phyloP scores from a whole-genome alignment of 2,113 vertebrate species.

The Thermophis baileyi region DNA sequence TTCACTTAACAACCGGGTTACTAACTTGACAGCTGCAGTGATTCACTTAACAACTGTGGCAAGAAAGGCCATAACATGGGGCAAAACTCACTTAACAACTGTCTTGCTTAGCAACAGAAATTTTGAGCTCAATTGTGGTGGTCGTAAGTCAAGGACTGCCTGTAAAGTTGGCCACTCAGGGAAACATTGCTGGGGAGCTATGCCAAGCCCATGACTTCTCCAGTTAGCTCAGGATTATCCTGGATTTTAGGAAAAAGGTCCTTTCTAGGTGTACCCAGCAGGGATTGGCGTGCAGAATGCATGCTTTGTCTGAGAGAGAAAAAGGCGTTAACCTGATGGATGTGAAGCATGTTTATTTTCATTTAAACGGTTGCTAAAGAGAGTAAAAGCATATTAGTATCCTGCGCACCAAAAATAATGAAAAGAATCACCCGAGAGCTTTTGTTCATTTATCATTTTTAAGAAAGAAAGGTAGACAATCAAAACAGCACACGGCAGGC shows the following conservation, averaged over 20 bases:
- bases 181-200: not conserved
- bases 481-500: constrained; percentile 3
- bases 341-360: not conserved
- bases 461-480: not conserved
- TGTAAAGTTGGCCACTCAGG: not conserved
- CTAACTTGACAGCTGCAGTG: no score
- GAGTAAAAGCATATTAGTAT: not conserved
- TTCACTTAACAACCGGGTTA: no score
- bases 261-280: not conserved
- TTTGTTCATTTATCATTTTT: not conserved
- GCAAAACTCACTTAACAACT: not conserved
- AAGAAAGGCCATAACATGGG: no score
- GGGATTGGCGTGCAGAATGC: not conserved
- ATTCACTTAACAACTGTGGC: no score
- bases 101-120: not conserved
- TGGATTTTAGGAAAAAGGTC: not conserved
- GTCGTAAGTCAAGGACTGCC: not conserved
- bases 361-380: not conserved
- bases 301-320: not conserved
- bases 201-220: not conserved
- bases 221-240: not conserved
- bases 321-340: not conserved
- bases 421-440: not conserved
- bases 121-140: not conserved
- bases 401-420: not conserved